Evolutionary conservation across 2,113 vertebrate genomes (phyloP), one percentile per base, ranked within the genome.

Genomic region (Ascaphus truei): DNA sequence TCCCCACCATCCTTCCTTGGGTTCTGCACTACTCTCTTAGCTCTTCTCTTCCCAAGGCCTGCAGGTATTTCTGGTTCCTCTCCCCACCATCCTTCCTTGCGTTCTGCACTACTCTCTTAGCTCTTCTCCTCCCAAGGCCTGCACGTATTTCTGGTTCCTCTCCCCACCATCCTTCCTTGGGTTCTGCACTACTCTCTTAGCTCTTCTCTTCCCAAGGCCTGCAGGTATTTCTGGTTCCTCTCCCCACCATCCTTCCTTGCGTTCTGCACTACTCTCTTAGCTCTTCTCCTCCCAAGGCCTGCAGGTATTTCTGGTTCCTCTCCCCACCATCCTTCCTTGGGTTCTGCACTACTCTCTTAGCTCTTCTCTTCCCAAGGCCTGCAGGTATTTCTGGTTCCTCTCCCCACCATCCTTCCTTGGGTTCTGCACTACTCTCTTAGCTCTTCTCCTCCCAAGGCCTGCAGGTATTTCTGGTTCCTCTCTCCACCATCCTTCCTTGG

Each of bases 221-320:
- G 57, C 67, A 61, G 67, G 67, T 56, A 69, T 69, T 69, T n/a
- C n/a, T n/a, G n/a, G n/a, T 31, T 52, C 39, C 41, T 51, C 56
- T 60, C 45, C 41, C 48, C 56, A 34, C 41, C 56, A 27, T 50
- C 56, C 59, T 34, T 48, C 18, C 45, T 68, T 69, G 60, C n/a
- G 66, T 26, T 56, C 56, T 29, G 33, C 26, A 50, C 25, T 16
- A 61, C 16, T 69, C 16, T 61, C 34, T 30, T 7, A 41, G 57
- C 33, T 47, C 43, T 37, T 37, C 29, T 45, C 43, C 23, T 50
- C 16, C 22, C 23, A 11, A 16, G 51, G 45, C 67, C 67, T 41
- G 57, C 67, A 61, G 67, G 67, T 56, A 69, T 69, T 69, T n/a
- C n/a, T n/a, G n/a, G n/a, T 31, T 52, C 39, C 41, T 51, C 56